phyloP scores from a whole-genome alignment of 92 coral and sea anemone genomes.

The Zoanthus sansibaricus region DNA sequence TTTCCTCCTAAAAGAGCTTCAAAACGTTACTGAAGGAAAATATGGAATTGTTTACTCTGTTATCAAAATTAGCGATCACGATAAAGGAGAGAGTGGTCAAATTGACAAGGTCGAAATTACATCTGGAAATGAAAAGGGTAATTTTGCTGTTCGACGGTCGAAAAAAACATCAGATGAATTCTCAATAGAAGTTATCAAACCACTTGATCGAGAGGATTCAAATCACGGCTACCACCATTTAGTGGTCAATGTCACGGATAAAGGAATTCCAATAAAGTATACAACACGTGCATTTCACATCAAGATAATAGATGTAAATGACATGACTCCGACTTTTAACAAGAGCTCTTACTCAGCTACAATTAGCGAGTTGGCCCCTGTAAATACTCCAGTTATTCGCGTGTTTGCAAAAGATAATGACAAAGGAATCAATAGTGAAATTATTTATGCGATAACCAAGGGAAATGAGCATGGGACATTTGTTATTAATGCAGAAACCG shows the following conservation, averaged over 20 bases:
- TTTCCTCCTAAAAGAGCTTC: slow-evolving; percentile 63
- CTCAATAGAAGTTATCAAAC: slow-evolving; percentile 67
- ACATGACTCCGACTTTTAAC: slow-evolving; percentile 69
- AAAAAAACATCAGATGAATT: slow-evolving; percentile 58
- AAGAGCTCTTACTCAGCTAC: slow-evolving; percentile 72
- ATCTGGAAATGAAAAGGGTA: slow-evolving; percentile 75
- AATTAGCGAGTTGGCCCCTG: slow-evolving; percentile 85
- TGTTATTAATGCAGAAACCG: slow-evolving; percentile 76
- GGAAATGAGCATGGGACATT: slow-evolving; percentile 76
- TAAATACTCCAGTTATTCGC: slow-evolving; percentile 77
- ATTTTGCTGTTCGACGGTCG: slow-evolving; percentile 73
- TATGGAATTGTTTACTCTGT: slow-evolving; percentile 70
- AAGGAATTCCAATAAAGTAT: slow-evolving; percentile 82
- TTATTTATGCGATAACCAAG: slow-evolving; percentile 65
- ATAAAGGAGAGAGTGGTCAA: slow-evolving; percentile 81
- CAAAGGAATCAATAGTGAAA: slow-evolving; percentile 58
- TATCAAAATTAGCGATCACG: slow-evolving; percentile 77
- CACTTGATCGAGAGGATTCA: slow-evolving; percentile 74
- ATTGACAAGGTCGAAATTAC: slow-evolving; percentile 82
- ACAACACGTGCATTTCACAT: slow-evolving; percentile 66
- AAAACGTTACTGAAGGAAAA: slow-evolving; percentile 63
- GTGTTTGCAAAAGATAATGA: slow-evolving; percentile 77
- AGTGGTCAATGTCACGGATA: slow-evolving; percentile 71
- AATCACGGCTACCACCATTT: slow-evolving; percentile 56
- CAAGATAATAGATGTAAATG: slow-evolving; percentile 66